Conservation (phyloP, 2,888 invertebrate species). For the Bellardia pandia region DNA sequence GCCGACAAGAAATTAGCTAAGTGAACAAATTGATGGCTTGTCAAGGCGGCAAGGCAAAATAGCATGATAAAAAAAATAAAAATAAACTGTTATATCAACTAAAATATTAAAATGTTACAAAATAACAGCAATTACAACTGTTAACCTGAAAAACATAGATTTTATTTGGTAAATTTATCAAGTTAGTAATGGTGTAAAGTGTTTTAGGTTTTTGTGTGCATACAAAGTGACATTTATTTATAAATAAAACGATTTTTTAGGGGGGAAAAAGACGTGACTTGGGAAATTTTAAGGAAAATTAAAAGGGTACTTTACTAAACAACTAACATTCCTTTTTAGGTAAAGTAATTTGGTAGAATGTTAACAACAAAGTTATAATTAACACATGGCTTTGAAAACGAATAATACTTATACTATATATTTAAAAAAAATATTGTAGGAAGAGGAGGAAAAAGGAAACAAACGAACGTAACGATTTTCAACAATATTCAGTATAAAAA, state of each 20-base stretch:
- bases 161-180: slow-evolving; percentile 17
- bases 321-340: slow-evolving; percentile 25
- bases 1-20: too few relatives aligned
- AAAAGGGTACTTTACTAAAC: slow-evolving; percentile 17
- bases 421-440: slow-evolving; percentile 23
- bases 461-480: slow-evolving; percentile 51
- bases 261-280: slow-evolving; percentile 21
- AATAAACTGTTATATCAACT: slow-evolving; percentile 17
- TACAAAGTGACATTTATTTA: slow-evolving; percentile 27
- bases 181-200: slow-evolving; percentile 39
- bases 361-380: slow-evolving; percentile 6
- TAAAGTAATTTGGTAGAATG: background rate
- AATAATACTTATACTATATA: slow-evolving; percentile 10
- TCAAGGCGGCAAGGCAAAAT: background rate
- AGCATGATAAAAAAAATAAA: background rate
- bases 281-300: slow-evolving; percentile 7
- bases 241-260: background rate
- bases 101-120: slow-evolving; percentile 3
- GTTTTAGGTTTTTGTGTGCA: slow-evolving; percentile 8
- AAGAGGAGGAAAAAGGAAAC: slow-evolving; percentile 31
- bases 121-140: slow-evolving; percentile 17
- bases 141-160: slow-evolving; percentile 45
- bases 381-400: background rate
- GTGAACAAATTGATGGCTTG: too few relatives aligned
- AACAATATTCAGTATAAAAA: slow-evolving; percentile 51